A percentile compares a stretch with the other conserved stretches of the same genome.
Conservation (phyloP, 2,888 invertebrate genomes). For the Drosophila mettleri region DNA sequence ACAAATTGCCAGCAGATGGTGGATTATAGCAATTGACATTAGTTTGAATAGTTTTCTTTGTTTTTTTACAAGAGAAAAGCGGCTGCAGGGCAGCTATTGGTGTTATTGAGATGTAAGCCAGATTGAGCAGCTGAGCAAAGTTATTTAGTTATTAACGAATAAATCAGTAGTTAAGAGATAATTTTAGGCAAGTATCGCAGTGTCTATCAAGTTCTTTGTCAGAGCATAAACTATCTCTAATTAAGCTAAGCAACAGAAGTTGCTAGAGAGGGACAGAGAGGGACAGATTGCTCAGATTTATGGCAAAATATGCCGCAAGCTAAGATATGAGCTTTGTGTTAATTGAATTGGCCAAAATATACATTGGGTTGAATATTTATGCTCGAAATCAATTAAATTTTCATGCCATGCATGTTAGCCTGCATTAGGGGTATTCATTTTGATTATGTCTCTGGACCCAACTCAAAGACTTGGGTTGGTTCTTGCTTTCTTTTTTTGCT, state of each 20-base stretch:
- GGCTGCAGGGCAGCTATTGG: background rate
- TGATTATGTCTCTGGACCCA: constrained; percentile 31
- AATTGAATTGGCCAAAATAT: constrained; percentile 9
- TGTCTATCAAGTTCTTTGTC: no score
- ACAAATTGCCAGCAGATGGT: constrained; percentile 6
- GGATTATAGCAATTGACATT: constrained; percentile 15
- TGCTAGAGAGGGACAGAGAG: background rate
- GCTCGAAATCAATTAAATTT: constrained; percentile 25
- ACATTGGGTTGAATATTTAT: constrained; percentile 15
- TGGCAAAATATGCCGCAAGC: background rate
- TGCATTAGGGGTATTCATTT: constrained; percentile 20
- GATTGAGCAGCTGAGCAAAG: background rate
- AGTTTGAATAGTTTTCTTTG: constrained; percentile 8
- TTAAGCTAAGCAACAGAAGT: background rate
- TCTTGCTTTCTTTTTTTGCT: background rate
- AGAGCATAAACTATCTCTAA: no score
- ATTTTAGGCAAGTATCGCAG: background rate
- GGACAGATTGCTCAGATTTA: constrained; percentile 8
- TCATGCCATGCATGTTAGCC: constrained; percentile 5
- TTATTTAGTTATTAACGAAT: background rate
- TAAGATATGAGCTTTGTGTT: constrained; percentile 8
- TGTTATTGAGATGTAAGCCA: background rate
- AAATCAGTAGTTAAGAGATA: background rate
- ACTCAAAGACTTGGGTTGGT: constrained; percentile 34
- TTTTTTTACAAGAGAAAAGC: background rate